Conservation (phyloP, 2,797 vertebrate species). For the Siniperca obscura region DNA sequence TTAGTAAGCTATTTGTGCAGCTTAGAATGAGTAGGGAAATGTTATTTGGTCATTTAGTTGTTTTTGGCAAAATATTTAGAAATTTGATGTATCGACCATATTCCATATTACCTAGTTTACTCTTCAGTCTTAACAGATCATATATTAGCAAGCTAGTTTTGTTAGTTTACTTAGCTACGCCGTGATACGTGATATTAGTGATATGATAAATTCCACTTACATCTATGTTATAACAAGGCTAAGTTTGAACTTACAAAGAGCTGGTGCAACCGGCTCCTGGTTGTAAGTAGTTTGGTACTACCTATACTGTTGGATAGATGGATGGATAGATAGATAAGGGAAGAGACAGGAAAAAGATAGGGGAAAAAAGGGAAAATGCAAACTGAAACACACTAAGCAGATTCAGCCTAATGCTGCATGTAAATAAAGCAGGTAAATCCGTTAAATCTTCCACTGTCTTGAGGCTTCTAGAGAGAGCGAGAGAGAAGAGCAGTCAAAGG, state of each 20-base stretch:
- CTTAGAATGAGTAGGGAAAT: neutral
- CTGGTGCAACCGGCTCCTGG: neutral
- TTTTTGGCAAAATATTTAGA: neutral
- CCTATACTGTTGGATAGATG: neutral
- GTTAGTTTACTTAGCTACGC: neutral
- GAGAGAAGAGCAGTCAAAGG: slow-evolving; percentile 24
- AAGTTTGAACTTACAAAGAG: neutral
- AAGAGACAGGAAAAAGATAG: neutral
- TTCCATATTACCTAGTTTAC: neutral
- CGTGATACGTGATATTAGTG: too few species aligned
- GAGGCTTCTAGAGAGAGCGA: slow-evolving; percentile 1
- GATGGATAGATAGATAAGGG: neutral
- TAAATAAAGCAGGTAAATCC: slow-evolving; percentile 37
- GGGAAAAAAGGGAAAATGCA: neutral
- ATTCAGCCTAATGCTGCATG: slow-evolving; percentile 7
- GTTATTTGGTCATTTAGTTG: neutral
- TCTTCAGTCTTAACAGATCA: neutral
- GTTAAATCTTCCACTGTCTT: slow-evolving; percentile 31
- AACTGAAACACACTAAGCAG: neutral
- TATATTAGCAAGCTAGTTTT: neutral
- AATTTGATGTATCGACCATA: neutral
- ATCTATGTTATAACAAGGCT: neutral
- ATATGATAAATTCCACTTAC: too few species aligned
- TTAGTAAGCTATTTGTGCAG: neutral
- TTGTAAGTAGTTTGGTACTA: neutral